Percentiles rank a stretch among this genome's conserved stretches.
These are phyloP conservation scores for Molossus alvarezi DNA, from an alignment of 2,797 vertebrate genomes.

Conservation along the genomic window DNA sequence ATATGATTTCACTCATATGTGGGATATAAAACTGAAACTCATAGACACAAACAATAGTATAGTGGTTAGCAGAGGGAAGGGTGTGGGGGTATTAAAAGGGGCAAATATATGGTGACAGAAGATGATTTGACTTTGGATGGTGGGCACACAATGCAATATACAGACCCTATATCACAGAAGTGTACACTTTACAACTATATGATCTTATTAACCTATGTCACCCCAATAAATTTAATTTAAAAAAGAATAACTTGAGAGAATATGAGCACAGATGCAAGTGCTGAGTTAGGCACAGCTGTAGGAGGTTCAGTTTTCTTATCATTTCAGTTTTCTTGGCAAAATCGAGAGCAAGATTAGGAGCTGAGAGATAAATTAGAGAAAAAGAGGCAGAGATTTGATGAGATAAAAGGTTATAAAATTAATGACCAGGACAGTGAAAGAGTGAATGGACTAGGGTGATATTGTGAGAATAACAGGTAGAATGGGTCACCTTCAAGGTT, in stretches of 20 bases:
- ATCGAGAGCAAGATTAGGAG: not conserved
- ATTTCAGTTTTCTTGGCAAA: not conserved
- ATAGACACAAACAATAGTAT: not conserved
- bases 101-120: not conserved
- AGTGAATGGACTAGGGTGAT: not conserved
- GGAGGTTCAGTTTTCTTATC: not conserved
- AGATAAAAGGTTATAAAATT: not conserved
- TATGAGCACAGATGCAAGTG: not conserved
- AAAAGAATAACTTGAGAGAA: not conserved
- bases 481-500: not conserved
- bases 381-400: not conserved
- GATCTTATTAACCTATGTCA: not conserved
- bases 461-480: not conserved
- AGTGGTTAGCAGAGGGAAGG: not conserved
- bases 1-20: not conserved
- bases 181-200: not conserved
- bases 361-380: not conserved
- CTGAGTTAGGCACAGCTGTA: not conserved
- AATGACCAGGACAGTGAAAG: not conserved
- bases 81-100: not conserved
- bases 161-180: too few relatives aligned
- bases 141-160: not conserved
- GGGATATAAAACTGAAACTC: not conserved
- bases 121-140: not conserved
- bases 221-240: not conserved